Evolutionary conservation across 2,797 vertebrate genomes (phyloP), one percentile per base, ranked within the genome.

Genomic region (Podarcis siculus): DNA sequence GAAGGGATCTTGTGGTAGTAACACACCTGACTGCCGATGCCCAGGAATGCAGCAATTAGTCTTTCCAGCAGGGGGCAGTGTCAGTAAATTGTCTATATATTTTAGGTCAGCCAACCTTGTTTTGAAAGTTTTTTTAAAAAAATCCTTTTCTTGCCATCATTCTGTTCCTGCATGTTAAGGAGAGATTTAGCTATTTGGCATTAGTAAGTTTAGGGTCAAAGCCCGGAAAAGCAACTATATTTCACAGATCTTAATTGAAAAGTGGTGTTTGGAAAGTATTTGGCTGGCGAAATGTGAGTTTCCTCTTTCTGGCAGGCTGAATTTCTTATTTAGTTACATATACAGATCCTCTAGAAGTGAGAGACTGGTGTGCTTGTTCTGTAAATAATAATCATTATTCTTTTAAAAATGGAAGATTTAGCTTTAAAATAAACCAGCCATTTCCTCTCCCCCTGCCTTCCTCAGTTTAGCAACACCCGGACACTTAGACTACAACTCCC

Each of bases 61-160:
- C 78, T 90, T 85, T 91, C 93, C 93, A 93, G 93, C 86, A 92
- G 89, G 88, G 92, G 94, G 95, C 83, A 95, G 89, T 0, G 4
- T 61, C 39, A 23, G 78, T 73, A 87, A 89, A 83, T 42, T 87
- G 39, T 78, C 72, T 84, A 15, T 42, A 2, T 15, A 85, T 86
- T 85, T 25, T 86, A 83, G 39, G 42, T 5, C 19, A 72, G 82
- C 25, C 71, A 87, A 0, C 32, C 39, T 83, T 81, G 0, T 87
- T 78, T 86, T 83, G 49, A 79, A 49, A 45, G 21, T 49, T 17
- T 27, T 2, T 21, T 61, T 64, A 45, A 13, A 15, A 55, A 55
- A 55, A 55, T 15, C 49, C 13, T 32, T 76, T 39, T 76, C 37
- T 82, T 82, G 15, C 25, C 71, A 39, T 37, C 49, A n/a, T 45